Percentiles rank a stretch among this genome's conserved stretches.
These are phyloP conservation scores for Anarhynchus alexandrinus DNA, from an alignment of 2,113 vertebrate genomes.

Conservation along the genomic window DNA sequence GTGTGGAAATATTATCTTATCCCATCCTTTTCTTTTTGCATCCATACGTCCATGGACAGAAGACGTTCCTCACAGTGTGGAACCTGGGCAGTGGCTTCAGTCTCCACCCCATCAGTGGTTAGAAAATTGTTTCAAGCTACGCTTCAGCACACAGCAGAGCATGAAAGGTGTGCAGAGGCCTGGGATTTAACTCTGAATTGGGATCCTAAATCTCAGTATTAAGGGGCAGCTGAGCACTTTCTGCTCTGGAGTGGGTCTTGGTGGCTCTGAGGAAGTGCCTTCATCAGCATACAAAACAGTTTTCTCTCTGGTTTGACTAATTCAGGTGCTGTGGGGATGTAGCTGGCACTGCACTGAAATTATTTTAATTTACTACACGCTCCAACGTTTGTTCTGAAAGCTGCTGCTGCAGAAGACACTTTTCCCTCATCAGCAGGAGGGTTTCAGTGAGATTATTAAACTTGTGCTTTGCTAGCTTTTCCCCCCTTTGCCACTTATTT, in stretches of 20 bases:
- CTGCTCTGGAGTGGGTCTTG: not conserved
- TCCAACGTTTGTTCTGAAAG: not conserved
- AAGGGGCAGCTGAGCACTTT: not conserved
- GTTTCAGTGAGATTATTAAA: constrained; percentile 18
- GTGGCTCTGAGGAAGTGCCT: not conserved
- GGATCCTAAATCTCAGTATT: not conserved
- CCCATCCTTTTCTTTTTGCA: not conserved
- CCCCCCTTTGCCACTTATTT: constrained; percentile 40
- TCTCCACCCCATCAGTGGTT: too few species aligned
- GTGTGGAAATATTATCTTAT: not conserved
- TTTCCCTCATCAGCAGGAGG: not conserved
- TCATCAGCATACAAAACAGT: not conserved
- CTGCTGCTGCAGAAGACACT: not conserved
- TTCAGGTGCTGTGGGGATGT: not conserved
- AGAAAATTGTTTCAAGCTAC: not conserved
- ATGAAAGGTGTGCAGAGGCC: not conserved
- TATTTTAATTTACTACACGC: not conserved
- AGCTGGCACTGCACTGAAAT: not conserved
- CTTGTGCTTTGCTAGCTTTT: constrained; percentile 57
- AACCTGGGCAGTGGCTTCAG: not conserved
- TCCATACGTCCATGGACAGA: not conserved
- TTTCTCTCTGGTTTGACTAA: not conserved
- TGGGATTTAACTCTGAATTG: not conserved
- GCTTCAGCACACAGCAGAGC: not conserved
- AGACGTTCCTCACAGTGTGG: fast-evolving